phyloP scores from a whole-genome alignment of 1,140 invertebrate species.

The Stegodyphus mimosarum region DNA sequence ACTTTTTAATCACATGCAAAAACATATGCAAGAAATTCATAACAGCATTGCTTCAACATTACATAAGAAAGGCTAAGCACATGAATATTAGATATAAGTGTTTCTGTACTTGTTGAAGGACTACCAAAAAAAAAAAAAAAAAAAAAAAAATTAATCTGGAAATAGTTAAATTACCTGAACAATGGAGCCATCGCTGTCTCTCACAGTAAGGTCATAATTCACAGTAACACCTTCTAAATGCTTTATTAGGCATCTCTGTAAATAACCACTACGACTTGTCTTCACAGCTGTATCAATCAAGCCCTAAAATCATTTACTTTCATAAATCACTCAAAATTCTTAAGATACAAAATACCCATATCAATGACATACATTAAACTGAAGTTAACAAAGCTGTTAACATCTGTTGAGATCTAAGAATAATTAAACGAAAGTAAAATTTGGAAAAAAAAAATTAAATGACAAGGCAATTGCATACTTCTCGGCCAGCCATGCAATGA shows the following conservation, averaged over 20 bases:
- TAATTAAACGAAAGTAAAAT: not conserved
- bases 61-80: too few relatives aligned
- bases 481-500: slow-evolving; percentile 99
- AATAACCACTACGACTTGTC: slow-evolving; percentile 96
- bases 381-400: too few relatives aligned
- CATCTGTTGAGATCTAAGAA: too few relatives aligned
- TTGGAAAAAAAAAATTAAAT: not conserved
- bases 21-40: too few relatives aligned
- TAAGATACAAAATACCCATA: not conserved
- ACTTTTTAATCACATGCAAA: too few relatives aligned
- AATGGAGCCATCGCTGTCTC: slow-evolving; percentile 94
- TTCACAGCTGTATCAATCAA: slow-evolving; percentile 80
- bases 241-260: slow-evolving; percentile 98
- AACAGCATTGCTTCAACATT: too few relatives aligned
- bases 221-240: slow-evolving; percentile 94
- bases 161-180: slow-evolving; percentile 76
- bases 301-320: slow-evolving; percentile 68
- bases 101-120: too few relatives aligned
- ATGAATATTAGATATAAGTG: too few relatives aligned
- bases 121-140: too few relatives aligned
- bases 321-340: not conserved
- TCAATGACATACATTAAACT: too few relatives aligned
- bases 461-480: slow-evolving; percentile 72
- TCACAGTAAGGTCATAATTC: slow-evolving; percentile 92
- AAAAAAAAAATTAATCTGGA: too few relatives aligned